Percentiles rank a stretch among this genome's conserved stretches.
These are phyloP conservation scores for Ennomos fuscantarius DNA, from an alignment of 2,888 invertebrate genomes.

Conservation along the genomic window DNA sequence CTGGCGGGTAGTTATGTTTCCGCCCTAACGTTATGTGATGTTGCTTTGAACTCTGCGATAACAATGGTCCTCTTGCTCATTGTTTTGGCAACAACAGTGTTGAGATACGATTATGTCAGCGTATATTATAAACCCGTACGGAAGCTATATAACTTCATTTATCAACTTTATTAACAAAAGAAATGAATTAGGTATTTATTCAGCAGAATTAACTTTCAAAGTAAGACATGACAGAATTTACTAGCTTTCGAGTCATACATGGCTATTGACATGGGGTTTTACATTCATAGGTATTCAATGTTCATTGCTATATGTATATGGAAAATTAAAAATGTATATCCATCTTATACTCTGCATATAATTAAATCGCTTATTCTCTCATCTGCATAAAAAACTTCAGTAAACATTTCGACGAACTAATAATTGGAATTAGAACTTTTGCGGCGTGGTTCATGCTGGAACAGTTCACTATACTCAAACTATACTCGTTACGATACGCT, in stretches of 20 bases:
- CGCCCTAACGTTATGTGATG: constrained; percentile 7
- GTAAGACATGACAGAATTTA: no score
- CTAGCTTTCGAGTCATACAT: no score
- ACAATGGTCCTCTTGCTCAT: constrained; percentile 16
- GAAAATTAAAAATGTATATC: no score
- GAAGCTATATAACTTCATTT: background rate
- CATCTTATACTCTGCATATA: no score
- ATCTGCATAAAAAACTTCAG: background rate
- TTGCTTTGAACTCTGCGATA: constrained; percentile 19
- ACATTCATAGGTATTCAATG: no score
- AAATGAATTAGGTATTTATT: no score
- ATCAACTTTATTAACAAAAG: no score
- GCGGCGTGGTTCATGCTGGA: constrained; percentile 1
- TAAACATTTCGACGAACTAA: constrained; percentile 11
- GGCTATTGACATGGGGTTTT: no score
- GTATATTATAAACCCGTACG: constrained; percentile 10
- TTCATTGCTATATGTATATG: no score
- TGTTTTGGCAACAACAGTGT: constrained; percentile 10
- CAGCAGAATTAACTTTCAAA: no score
- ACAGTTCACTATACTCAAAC: constrained; percentile 3
- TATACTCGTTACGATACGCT: constrained; percentile 2
- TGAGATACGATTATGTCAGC: constrained; percentile 2
- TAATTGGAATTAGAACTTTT: constrained; percentile 15
- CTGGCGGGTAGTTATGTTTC: constrained; percentile 24
- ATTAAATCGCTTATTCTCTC: no score